Conservation (phyloP, 2,113 vertebrate species). For the Cyrtonyx montezumae region DNA sequence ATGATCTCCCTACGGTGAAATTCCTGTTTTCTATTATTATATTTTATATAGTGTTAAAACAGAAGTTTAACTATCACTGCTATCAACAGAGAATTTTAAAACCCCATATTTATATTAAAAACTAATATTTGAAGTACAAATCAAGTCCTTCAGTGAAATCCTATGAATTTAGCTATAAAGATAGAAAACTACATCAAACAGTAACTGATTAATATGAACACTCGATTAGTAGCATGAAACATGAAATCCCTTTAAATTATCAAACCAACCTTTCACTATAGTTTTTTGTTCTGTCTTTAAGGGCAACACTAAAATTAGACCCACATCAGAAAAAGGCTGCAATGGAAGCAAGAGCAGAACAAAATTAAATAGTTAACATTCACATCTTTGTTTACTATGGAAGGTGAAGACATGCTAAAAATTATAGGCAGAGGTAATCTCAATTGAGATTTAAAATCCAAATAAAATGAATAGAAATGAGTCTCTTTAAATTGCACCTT, state of each 20-base stretch:
- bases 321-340: not conserved
- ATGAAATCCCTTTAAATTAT: not conserved
- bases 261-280: accelerated
- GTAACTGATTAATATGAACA: not conserved
- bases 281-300: not conserved
- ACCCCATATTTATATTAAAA: not conserved
- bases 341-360: not conserved
- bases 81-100: not conserved
- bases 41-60: not conserved
- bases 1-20: not conserved
- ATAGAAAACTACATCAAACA: not conserved
- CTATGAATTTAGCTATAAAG: not conserved
- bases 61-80: not conserved
- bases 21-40: not conserved
- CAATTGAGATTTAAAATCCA: not conserved
- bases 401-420: conserved; percentile 14
- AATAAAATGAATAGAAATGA: not conserved
- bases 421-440: not conserved
- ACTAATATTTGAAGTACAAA: not conserved
- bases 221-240: not conserved
- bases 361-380: not conserved
- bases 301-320: not conserved
- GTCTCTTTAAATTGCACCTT: conserved; percentile 14
- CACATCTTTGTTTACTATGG: not conserved
- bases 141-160: not conserved